Evolutionary conservation across 2,797 vertebrate genomes (phyloP).

Genomic region (Clarias platycephalus): DNA sequence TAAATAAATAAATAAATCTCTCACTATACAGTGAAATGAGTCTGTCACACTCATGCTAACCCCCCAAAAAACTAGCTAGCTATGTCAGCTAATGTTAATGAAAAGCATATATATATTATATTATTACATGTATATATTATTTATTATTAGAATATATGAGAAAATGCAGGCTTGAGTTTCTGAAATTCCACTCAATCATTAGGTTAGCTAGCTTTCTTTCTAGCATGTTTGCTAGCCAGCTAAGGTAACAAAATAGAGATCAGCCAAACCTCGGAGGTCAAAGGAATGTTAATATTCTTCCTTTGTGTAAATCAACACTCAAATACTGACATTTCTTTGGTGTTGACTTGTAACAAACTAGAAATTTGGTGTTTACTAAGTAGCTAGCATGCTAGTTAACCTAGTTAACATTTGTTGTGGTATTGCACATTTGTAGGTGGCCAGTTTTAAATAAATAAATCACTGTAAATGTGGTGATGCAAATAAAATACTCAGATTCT

Average conservation of each 20-base stretch:
- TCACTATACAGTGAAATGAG: background rate
- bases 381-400: too few relatives aligned
- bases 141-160: background rate
- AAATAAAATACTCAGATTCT: background rate
- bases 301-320: too few relatives aligned
- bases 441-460: too few relatives aligned
- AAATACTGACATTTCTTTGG: too few relatives aligned
- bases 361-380: too few relatives aligned
- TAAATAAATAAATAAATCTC: background rate
- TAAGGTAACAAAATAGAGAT: background rate
- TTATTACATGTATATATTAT: too few relatives aligned
- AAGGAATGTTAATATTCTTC: too few relatives aligned
- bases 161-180: background rate
- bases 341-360: too few relatives aligned
- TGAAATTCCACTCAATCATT: background rate
- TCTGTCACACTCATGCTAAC: background rate
- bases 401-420: too few relatives aligned
- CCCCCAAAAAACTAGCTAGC: background rate
- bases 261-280: background rate
- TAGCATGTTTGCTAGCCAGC: background rate
- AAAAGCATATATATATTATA: background rate
- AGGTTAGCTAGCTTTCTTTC: background rate
- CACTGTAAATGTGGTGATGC: too few relatives aligned
- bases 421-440: too few relatives aligned
- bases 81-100: background rate